Conservation (phyloP, 2,888 invertebrate species). For the Subacronicta megacephala region DNA sequence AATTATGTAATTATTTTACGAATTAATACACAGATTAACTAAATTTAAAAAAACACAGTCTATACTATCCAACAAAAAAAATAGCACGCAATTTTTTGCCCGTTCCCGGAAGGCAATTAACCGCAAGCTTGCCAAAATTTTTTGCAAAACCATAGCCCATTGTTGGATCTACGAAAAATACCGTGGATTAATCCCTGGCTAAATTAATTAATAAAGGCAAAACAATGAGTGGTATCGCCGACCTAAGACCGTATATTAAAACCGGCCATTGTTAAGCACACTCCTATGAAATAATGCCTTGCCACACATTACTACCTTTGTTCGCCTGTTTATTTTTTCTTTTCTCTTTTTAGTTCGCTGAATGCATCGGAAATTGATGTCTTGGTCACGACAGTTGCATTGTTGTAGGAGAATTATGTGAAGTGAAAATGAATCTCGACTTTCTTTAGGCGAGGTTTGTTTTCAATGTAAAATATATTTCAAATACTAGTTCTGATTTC, state of each 20-base stretch:
- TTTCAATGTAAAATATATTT: too few relatives aligned
- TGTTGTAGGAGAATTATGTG: slow-evolving; percentile 38
- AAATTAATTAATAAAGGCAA: slow-evolving; percentile 69
- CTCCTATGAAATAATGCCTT: slow-evolving; percentile 61
- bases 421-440: slow-evolving; percentile 1
- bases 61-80: slow-evolving; percentile 11
- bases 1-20: too few relatives aligned
- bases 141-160: slow-evolving; percentile 51
- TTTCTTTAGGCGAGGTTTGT: neutral
- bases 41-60: neutral
- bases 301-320: slow-evolving; percentile 48
- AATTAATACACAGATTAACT: too few relatives aligned
- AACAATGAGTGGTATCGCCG: slow-evolving; percentile 66
- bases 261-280: slow-evolving; percentile 57
- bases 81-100: slow-evolving; percentile 24
- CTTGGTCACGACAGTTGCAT: slow-evolving; percentile 47
- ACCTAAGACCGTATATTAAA: slow-evolving; percentile 66
- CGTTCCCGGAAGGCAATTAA: slow-evolving; percentile 49
- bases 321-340: slow-evolving; percentile 45
- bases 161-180: slow-evolving; percentile 61
- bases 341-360: slow-evolving; percentile 49
- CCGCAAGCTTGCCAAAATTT: slow-evolving; percentile 44
- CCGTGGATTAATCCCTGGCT: slow-evolving; percentile 63
- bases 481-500: too few relatives aligned
- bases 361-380: slow-evolving; percentile 59